Evolutionary conservation across 2,888 invertebrate species (phyloP).

Genomic region (Drosophila vallismaia): DNA sequence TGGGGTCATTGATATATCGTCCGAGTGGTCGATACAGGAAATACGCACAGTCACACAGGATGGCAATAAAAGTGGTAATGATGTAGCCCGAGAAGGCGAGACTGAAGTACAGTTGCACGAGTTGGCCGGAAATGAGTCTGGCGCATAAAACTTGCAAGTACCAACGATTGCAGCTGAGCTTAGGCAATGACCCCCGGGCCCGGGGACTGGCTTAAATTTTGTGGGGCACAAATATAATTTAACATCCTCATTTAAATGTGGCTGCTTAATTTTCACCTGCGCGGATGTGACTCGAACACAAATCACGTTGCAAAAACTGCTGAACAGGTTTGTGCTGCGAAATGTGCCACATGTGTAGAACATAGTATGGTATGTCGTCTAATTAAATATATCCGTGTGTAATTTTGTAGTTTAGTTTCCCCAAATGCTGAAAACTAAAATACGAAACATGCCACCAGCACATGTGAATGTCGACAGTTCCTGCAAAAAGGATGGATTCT

Average conservation of each 20-base stretch:
- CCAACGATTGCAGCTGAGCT: background rate
- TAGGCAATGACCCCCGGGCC: conserved; percentile 3
- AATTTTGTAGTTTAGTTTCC: conserved; percentile 66
- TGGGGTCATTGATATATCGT: conserved; percentile 66
- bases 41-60: conserved; percentile 59
- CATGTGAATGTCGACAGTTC: conserved; percentile 18
- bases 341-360: conserved; percentile 50
- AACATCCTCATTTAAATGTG: conserved; percentile 43
- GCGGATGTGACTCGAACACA: conserved; percentile 47
- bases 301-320: conserved; percentile 49
- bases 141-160: background rate
- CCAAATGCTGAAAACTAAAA: conserved; percentile 64
- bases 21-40: conserved; percentile 67
- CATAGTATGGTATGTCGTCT: conserved; percentile 62
- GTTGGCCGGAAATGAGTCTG: conserved; percentile 15
- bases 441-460: conserved; percentile 40
- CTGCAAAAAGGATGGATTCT: conserved; percentile 7
- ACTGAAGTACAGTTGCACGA: conserved; percentile 3
- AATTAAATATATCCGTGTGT: conserved; percentile 75
- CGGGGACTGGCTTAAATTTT: background rate
- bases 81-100: conserved; percentile 38
- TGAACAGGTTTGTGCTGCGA: background rate
- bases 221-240: conserved; percentile 23
- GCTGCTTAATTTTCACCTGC: conserved; percentile 52
- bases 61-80: conserved; percentile 73